Conservation (phyloP, 2,113 vertebrate species). For the Cinclus mexicanus region DNA sequence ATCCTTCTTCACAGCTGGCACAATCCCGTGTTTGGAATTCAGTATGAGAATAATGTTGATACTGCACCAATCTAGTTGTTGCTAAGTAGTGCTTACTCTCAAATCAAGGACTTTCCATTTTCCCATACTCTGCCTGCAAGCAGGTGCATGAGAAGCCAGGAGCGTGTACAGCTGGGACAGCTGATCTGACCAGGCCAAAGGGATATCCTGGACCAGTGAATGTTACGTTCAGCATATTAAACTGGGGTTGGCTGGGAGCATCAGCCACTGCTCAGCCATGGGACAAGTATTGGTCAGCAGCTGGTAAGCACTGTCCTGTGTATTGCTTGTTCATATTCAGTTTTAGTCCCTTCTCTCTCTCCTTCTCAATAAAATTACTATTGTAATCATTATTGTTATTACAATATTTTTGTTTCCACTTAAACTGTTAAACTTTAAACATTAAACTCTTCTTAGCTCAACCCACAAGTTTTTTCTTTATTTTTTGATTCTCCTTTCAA, state of each 20-base stretch:
- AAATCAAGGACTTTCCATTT: background rate
- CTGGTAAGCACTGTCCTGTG: background rate
- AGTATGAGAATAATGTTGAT: background rate
- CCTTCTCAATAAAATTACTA: background rate
- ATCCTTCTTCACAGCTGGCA: background rate
- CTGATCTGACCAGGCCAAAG: background rate
- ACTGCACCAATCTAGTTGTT: background rate
- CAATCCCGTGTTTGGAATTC: background rate
- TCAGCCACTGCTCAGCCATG: accelerated
- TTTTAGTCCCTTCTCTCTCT: background rate
- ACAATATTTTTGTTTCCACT: background rate
- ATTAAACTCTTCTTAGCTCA: background rate
- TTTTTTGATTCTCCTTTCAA: background rate
- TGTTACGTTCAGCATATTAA: background rate
- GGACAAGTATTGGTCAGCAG: accelerated
- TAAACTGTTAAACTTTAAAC: no score
- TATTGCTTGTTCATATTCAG: background rate
- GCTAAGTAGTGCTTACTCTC: background rate
- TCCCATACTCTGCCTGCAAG: background rate
- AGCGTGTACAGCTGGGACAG: background rate
- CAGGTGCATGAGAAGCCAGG: background rate
- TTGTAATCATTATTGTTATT: background rate
- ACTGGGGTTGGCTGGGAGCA: background rate
- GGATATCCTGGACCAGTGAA: background rate
- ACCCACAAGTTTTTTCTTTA: background rate